Evolutionary conservation across 2,888 invertebrate genomes (phyloP).

Genomic region (Eupithecia abbreviata): DNA sequence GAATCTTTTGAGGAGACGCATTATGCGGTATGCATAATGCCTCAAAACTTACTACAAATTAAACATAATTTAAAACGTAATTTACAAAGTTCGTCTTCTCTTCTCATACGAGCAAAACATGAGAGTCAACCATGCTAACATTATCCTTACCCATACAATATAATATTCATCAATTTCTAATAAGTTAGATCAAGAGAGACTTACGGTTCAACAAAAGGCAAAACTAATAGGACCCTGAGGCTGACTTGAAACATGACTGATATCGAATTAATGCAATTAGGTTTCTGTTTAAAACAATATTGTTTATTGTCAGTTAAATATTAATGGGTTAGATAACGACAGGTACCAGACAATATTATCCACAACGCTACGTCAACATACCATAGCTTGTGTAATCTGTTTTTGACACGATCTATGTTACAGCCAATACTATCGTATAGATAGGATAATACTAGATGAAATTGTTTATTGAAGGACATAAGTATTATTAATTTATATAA

Average conservation of each 20-base stretch:
- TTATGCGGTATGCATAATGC: neutral
- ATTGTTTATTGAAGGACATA: conserved; percentile 22
- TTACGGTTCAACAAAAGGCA: conserved; percentile 31
- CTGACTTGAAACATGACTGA: conserved; percentile 41
- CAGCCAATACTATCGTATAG: conserved; percentile 21
- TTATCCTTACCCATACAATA: neutral
- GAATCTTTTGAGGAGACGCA: no score
- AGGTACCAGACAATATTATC: conserved; percentile 47
- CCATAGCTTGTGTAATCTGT: conserved; percentile 19
- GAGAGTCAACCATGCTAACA: neutral
- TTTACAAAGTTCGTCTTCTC: neutral
- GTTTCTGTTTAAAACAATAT: conserved; percentile 48
- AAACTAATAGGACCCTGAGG: conserved; percentile 36
- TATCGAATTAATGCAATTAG: conserved; percentile 49
- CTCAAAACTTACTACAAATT: neutral
- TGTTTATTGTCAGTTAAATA: conserved; percentile 48
- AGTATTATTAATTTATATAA: conserved; percentile 10
- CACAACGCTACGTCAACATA: conserved; percentile 28
- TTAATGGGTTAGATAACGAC: conserved; percentile 43
- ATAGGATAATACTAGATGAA: conserved; percentile 20
- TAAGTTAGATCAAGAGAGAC: neutral
- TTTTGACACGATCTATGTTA: conserved; percentile 18
- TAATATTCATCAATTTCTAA: neutral
- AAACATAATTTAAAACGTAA: neutral
- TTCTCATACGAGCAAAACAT: neutral